Evolutionary conservation across 2,113 vertebrate genomes (phyloP).

Genomic region (Ammodytes marinus): DNA sequence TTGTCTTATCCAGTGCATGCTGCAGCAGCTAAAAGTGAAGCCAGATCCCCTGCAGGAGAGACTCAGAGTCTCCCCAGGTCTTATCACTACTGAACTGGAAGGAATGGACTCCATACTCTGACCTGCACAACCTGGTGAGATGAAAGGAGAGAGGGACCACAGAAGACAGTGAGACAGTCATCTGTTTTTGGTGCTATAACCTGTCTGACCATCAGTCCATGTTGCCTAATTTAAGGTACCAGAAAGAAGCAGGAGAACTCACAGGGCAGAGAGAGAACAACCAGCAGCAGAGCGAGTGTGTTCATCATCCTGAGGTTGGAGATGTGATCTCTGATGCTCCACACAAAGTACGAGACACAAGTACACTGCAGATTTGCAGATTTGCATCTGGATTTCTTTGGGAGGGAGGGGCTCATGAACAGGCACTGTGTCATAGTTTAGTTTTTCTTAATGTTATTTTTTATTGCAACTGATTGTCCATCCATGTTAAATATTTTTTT

Average conservation of each 20-base stretch:
- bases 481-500: not conserved
- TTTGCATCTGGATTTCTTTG: slow-evolving; percentile 34
- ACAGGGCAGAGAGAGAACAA: slow-evolving; percentile 26
- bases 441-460: not conserved
- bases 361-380: slow-evolving; percentile 6
- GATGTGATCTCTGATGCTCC: slow-evolving; percentile 21
- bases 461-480: not conserved
- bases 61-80: slow-evolving; percentile 52
- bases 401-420: slow-evolving; percentile 1
- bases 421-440: not conserved
- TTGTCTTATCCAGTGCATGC: not conserved
- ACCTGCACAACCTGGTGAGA: slow-evolving; percentile 11
- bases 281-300: slow-evolving; percentile 35
- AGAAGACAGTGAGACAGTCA: not conserved
- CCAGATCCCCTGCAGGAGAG: slow-evolving; percentile 59
- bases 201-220: slow-evolving; percentile 12
- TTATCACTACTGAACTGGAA: slow-evolving; percentile 4
- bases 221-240: not conserved
- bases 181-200: not conserved
- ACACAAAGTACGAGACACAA: slow-evolving; percentile 19
- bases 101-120: slow-evolving; percentile 22
- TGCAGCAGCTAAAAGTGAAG: not conserved
- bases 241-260: slow-evolving; percentile 15
- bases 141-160: not conserved
- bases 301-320: slow-evolving; percentile 33